These are phyloP conservation scores for Drosophila gaucha DNA, from an alignment of 2,888 invertebrate genomes.

Conservation along the genomic window DNA sequence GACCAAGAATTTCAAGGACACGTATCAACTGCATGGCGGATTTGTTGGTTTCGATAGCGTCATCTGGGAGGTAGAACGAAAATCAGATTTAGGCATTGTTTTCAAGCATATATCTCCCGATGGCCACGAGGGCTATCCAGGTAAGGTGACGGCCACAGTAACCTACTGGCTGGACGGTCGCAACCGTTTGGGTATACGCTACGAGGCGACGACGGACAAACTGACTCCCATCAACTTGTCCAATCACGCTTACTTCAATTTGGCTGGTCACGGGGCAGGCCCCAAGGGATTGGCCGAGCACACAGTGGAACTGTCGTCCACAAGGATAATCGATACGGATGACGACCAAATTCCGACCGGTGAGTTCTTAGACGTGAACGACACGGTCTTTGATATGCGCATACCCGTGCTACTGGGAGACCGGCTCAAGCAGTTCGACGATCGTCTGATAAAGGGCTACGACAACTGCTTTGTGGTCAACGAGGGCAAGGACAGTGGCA, in stretches of 20 bases:
- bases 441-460: conserved; percentile 82
- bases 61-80: conserved; percentile 86
- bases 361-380: conserved; percentile 85
- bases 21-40: conserved; percentile 93
- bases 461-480: conserved; percentile 73
- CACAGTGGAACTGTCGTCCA: conserved; percentile 89
- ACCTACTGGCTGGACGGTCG: conserved; percentile 90
- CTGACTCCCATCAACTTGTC: conserved; percentile 95
- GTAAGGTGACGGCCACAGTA: conserved; percentile 89
- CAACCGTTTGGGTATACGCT: conserved; percentile 90
- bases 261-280: conserved; percentile 92
- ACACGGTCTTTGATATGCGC: conserved; percentile 88
- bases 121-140: conserved; percentile 95
- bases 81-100: conserved; percentile 85
- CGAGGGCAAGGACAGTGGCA: conserved; percentile 21
- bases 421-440: conserved; percentile 87
- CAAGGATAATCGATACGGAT: conserved; percentile 90
- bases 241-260: conserved; percentile 95
- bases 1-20: conserved; percentile 89
- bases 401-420: conserved; percentile 88
- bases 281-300: conserved; percentile 88
- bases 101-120: conserved; percentile 91
- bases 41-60: conserved; percentile 92
- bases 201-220: conserved; percentile 90
- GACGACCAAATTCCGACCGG: conserved; percentile 90